A percentile compares a stretch with the other conserved stretches of the same genome.
These are phyloP conservation scores for Setophaga petechia DNA, from an alignment of 2,113 vertebrate genomes.

Conservation along the genomic window DNA sequence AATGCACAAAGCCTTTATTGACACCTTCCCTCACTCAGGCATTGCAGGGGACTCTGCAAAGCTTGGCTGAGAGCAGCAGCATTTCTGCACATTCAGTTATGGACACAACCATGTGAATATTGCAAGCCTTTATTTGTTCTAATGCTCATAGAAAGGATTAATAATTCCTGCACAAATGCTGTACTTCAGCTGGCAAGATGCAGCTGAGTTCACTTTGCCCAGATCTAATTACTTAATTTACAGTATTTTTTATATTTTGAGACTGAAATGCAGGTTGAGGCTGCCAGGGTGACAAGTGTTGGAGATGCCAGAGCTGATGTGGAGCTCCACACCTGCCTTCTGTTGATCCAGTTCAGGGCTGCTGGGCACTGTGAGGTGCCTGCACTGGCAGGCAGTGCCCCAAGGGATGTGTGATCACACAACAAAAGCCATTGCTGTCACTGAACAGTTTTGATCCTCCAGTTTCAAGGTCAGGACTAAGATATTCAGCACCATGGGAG, in stretches of 20 bases:
- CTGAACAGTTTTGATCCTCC: not conserved
- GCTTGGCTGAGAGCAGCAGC: not conserved
- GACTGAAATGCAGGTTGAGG: not conserved
- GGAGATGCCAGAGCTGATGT: not conserved
- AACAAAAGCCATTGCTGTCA: not conserved
- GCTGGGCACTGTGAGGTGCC: not conserved
- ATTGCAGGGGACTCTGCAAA: not conserved
- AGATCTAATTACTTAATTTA: not conserved
- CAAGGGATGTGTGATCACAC: not conserved
- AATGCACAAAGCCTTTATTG: not conserved
- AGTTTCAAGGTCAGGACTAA: not conserved
- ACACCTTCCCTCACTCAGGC: not conserved
- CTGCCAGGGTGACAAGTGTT: not conserved
- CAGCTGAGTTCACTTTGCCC: not conserved
- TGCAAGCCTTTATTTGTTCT: constrained; percentile 1
- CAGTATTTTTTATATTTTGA: not conserved
- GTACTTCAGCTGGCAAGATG: not conserved
- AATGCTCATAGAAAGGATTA: not conserved
- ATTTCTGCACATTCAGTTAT: not conserved
- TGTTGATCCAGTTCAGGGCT: not conserved
- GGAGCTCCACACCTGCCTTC: not conserved
- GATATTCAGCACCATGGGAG: not conserved
- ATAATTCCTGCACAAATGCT: not conserved
- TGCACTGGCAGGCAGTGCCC: not conserved
- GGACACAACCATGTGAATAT: not conserved